A percentile compares a stretch with the other conserved stretches of the same genome.
These are phyloP conservation scores for Drusus annulatus DNA, from an alignment of 1,140 invertebrate genomes.

Conservation along the genomic window DNA sequence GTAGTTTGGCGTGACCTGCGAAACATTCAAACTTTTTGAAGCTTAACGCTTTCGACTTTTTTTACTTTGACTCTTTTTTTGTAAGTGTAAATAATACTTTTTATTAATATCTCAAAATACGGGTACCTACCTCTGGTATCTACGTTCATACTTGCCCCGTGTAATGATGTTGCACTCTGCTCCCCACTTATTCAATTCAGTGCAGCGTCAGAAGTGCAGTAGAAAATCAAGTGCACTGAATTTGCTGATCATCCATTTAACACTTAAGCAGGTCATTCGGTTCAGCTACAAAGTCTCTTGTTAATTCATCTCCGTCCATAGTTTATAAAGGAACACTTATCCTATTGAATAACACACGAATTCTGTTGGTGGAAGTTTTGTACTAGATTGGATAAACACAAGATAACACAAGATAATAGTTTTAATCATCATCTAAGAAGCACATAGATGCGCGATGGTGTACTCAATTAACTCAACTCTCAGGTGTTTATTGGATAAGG, in stretches of 20 bases:
- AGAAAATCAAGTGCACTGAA: slow-evolving; percentile 1
- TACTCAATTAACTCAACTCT: not conserved
- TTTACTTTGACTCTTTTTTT: too few relatives aligned
- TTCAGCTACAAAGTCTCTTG: not conserved
- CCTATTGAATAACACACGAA: not conserved
- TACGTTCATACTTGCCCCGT: too few relatives aligned
- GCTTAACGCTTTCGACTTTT: too few relatives aligned
- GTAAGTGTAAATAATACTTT: too few relatives aligned
- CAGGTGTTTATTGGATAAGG: not conserved
- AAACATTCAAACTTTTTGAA: too few relatives aligned
- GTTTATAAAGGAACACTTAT: too few relatives aligned
- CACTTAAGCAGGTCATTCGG: not conserved
- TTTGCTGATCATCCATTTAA: slow-evolving; percentile 12
- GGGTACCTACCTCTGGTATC: too few relatives aligned
- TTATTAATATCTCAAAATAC: too few relatives aligned
- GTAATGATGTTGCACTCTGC: too few relatives aligned
- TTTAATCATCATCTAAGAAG: not conserved
- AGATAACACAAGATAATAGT: too few relatives aligned
- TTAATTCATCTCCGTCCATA: too few relatives aligned
- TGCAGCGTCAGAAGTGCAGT: not conserved
- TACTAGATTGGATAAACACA: slow-evolving; percentile 23
- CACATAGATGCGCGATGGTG: not conserved
- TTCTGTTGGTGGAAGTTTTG: slow-evolving; percentile 1
- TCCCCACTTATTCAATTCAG: not conserved
- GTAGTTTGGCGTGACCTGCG: not conserved